Evolutionary conservation across 2,797 vertebrate genomes (phyloP), one percentile per base, ranked within the genome.

Genomic region (Hypotaenidia okinawae): DNA sequence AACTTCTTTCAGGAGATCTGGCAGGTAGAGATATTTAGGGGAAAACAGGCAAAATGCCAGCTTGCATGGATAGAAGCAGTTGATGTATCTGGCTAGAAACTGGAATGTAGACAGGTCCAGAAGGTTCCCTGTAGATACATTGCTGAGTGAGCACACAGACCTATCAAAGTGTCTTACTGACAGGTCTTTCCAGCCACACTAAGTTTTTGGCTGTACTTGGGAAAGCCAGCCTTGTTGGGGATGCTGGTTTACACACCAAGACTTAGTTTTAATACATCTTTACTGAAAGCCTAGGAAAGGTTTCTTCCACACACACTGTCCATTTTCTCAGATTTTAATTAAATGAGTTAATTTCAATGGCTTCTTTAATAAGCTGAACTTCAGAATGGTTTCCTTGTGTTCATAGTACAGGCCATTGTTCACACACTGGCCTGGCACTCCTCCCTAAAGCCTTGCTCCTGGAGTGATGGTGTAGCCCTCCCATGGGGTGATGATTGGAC

Each of bases 361-460:
- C 66, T 90, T 88, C 72, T 85, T 86, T 84, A 94, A 88, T 78
- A 72, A 85, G 70, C 61, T 88, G 57, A 24, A 73, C 35, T 87
- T 87, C 25, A 94, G 89, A 95, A 93, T 87, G 73, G 66, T 64
- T 85, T 85, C 93, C 93, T 90, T 94, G 90, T 93, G 9, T 64
- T 88, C 49, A 25, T 69, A 68, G 73, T 62, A 19, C 52, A 86
- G 88, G n/a, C 39, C 76, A 32, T 84, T 93, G 90, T 95, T 81
- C 32, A 39, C 25, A n/a, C 63, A 25, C 24, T 95, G 90, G 85
- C 86, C 81, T 77, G 18, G 54, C 7, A 5, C 35, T n/a, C 35
- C 32, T 39, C 6, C 2, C 61, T 67, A 24, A 67, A 61, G 27
- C 69, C 4, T 0, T 37, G 49, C 35, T 68, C 63, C 75, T 47